Conservation (phyloP, 1,140 invertebrate species). For the Drosophila sp. region DNA sequence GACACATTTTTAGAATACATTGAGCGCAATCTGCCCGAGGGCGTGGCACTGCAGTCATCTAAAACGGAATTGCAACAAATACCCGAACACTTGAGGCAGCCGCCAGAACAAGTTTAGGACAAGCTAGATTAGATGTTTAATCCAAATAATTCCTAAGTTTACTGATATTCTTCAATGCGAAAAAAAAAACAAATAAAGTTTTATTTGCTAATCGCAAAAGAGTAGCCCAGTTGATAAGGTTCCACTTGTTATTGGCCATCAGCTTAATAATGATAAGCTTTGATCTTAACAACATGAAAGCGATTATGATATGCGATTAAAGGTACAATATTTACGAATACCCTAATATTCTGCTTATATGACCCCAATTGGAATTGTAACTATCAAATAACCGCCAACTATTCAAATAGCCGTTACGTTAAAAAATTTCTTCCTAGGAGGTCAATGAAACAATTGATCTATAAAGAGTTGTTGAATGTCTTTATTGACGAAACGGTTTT, state of each 20-base stretch:
- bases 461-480: too few species aligned
- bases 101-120: constrained; percentile 67
- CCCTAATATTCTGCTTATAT: not conserved
- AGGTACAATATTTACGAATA: not conserved
- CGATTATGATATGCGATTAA: not conserved
- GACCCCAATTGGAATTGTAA: too few species aligned
- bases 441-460: not conserved
- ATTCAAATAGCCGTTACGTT: not conserved
- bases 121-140: constrained; percentile 13
- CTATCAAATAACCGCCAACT: too few species aligned
- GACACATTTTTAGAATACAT: constrained; percentile 98
- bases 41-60: constrained; percentile 97
- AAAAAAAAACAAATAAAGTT: constrained; percentile 33
- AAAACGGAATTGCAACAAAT: constrained; percentile 89
- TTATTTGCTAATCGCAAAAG: constrained; percentile 34
- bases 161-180: constrained; percentile 18
- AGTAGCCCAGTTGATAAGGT: constrained; percentile 18
- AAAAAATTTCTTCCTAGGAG: not conserved
- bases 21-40: constrained; percentile 98
- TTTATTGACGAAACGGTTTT: not conserved
- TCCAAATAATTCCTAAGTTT: constrained; percentile 37
- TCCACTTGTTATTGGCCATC: constrained; percentile 18
- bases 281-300: constrained; percentile 1
- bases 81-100: constrained; percentile 86
- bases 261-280: constrained; percentile 30